Evolutionary conservation across 1,140 invertebrate species (phyloP), one percentile per base, ranked within the genome.

Genomic region (Tenebrio molitor): DNA sequence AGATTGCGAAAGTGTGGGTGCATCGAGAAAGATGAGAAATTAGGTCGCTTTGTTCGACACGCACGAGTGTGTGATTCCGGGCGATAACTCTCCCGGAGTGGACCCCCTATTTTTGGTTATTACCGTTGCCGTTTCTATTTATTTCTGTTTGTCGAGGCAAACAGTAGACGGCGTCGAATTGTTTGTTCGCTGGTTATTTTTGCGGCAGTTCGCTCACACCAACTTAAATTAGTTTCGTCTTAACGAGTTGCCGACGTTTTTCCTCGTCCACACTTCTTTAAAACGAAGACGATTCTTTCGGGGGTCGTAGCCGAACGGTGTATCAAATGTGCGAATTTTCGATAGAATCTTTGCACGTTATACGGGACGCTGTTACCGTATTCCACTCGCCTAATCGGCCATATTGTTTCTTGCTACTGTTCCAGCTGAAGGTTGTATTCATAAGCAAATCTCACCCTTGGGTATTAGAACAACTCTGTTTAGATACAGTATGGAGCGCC

Each of bases 51-150:
- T 71, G 36, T 66, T 66, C 36, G 41, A 42, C 69, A 71, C 69
- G 69, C 69, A 71, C 69, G 17, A 62, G 41, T 71, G 69, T 71
- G 69, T 65, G 69, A 71, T 50, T 71, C 21, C 12, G 58, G 36
- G 25, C 39, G 53, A 71, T 71, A 64, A 71, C 44, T 65, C 39
- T 66, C n/a, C 34, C 29, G 10, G 29, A 5, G 4, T 33, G 36
- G 6, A n/a, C 12, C 36, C 12, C 2, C 29, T 58, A 29, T 58
- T 58, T 53, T 53, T 23, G 17, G 23, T 58, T 58, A 58, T 58
- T 58, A 58, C 50, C 23, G 23, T 15, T 58, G 50, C 50, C 23
- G 50, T 58, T 58, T 29, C 36, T 39, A 39, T 39, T 39, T 39
- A 25, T 58, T 58, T 25, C 23, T 58, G 23, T 58, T 58, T 58